Evolutionary conservation across 2,888 invertebrate genomes (phyloP), one percentile per base, ranked within the genome.

Genomic region (Drosophila mulleri): DNA sequence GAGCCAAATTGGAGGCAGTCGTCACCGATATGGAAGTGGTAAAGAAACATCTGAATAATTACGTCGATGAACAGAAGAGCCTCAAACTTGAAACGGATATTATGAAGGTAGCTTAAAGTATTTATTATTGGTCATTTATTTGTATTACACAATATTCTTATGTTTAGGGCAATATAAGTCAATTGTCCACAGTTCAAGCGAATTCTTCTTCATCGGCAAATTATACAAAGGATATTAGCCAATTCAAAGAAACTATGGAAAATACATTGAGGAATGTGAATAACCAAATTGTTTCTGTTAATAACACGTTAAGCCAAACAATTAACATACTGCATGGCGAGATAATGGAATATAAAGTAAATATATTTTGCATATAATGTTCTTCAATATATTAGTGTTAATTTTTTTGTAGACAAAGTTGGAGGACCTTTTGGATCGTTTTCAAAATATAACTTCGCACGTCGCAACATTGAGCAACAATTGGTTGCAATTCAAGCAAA

Each of bases 1-100:
- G 92, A 42, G 92, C 92, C n/a, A 93, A 92, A 82, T 86, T 92
- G n/a, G 91, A 91, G 79, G 90, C 92, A 7, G 86, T 92, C 32
- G 81, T 88, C 20, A 83, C 89, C 23, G 92, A 92, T 73, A 90
- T 93, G 26, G 92, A 92, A 60, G 82, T 77, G 23, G 86, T 92
- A 47, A 92, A 92, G 60, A 91, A 91, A 1, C 90, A 91, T 68
- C 91, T 91, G 50, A 90, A 87, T 50, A 78, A 83, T 26, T 83
- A 92, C n/a, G 83, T 88, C 57, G 89, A 90, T 41, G 76, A 82
- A 2, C 91, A 92, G 73, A 86, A 83, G 39, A 82, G 56, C 7
- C 80, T 92, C 18, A 83, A 88, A 58, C 65, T 80, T 42, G 85
- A 91, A 63, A 83, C 91, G 58, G 83, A 86, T 63, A 74, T 78